phyloP scores from a whole-genome alignment of 2,888 invertebrate species.

The Hymenopus coronatus region DNA sequence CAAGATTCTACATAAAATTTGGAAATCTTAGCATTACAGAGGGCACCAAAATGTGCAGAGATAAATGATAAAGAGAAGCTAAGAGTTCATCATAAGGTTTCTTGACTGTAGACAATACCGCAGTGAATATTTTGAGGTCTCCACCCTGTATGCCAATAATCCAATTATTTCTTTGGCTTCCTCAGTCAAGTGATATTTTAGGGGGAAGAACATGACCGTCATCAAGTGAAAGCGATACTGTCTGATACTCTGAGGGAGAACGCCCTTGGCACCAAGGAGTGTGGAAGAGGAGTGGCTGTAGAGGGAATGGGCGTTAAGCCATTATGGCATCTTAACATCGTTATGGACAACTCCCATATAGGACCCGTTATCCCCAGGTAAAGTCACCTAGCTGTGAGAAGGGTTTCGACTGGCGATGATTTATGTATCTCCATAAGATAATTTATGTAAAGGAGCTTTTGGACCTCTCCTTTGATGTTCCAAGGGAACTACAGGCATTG shows the following conservation, averaged over 20 bases:
- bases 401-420: not conserved
- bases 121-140: not conserved
- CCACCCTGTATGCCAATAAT: not conserved
- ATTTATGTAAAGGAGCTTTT: not conserved
- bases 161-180: conserved; percentile 11
- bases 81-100: too few species aligned
- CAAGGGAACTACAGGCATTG: not conserved
- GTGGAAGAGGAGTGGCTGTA: not conserved
- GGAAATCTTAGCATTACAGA: too few species aligned
- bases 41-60: too few species aligned
- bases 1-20: too few species aligned
- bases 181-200: not conserved
- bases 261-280: not conserved
- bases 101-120: not conserved
- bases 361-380: not conserved
- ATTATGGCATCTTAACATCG: not conserved
- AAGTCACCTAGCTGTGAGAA: not conserved
- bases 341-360: not conserved
- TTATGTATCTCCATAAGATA: not conserved
- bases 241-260: not conserved
- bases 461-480: not conserved
- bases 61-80: too few species aligned
- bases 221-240: not conserved
- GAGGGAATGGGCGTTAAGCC: not conserved
- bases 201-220: not conserved